Evolutionary conservation across 2,797 vertebrate genomes (phyloP), one percentile per base, ranked within the genome.

Genomic region (Emydoidea blandingii): DNA sequence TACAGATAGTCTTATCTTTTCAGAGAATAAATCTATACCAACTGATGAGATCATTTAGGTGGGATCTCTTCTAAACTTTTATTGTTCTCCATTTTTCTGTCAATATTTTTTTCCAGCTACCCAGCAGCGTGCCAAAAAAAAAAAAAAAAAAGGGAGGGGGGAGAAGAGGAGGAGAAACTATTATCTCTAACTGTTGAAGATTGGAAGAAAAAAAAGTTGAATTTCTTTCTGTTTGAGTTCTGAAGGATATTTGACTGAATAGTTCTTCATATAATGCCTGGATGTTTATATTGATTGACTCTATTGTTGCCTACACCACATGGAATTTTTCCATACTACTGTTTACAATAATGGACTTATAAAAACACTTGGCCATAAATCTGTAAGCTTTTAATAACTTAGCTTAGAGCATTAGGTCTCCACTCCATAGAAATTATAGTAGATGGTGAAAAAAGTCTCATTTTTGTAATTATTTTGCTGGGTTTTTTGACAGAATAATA

Each of bases 31-130:
- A 93, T 83, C 76, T 90, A 87, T 76, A 47, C 44, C 53, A 87
- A 18, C 81, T 80, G 18, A 90, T 29, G 16, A 89, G 49, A 87
- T 81, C 44, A 90, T 90, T 90, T 90, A 27, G 0, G 37, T 89
- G 79, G 72, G 54, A 88, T 83, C 47, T 74, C 80, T 92, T 79
- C 78, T 79, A 76, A 87, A 49, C 50, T 68, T 83, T 93, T 90
- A 84, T 86, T 92, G 89, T 74, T 87, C 78, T 83, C 91, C 90
- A 95, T 49, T 62, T 86, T 85, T 37, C 29, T 53, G 53, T 57
- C 78, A 83, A 65, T 79, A 25, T 81, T 49, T 79, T 82, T 79
- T 83, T 10, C 68, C 89, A 88, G 47, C 10, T 65, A 88, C 14
- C 5, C 78, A 57, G 54, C 10, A 79, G 31, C 41, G 4, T 62